Evolutionary conservation across 2,888 invertebrate species (phyloP).

Genomic region (Malacosoma neustria): DNA sequence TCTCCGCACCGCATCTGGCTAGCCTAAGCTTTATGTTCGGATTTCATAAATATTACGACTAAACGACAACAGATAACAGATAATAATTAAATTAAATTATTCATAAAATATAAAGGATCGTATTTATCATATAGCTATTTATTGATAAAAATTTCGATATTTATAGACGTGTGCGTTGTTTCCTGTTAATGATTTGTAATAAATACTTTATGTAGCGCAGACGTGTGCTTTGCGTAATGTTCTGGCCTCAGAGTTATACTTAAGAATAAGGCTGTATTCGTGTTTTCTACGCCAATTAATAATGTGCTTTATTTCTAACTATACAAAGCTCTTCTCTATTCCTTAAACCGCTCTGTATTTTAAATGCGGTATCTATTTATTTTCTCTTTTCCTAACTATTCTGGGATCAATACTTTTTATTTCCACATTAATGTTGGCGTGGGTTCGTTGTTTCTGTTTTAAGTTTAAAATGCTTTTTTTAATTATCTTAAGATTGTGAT

Average conservation of each 20-base stretch:
- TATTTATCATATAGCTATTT: conserved; percentile 26
- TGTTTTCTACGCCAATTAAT: conserved; percentile 59
- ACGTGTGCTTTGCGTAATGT: conserved; percentile 41
- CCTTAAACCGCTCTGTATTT: too few relatives aligned
- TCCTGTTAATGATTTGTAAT: conserved; percentile 24
- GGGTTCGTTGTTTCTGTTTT: conserved; percentile 35
- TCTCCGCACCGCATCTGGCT: not conserved
- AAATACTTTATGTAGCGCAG: conserved; percentile 31
- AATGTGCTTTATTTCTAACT: conserved; percentile 24
- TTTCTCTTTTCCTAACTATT: conserved; percentile 13
- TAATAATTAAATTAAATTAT: too few relatives aligned
- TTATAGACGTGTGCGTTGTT: conserved; percentile 26
- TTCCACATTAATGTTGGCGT: conserved; percentile 48
- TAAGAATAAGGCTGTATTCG: conserved; percentile 47
- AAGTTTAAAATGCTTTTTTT: conserved; percentile 25
- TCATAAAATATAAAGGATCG: not conserved
- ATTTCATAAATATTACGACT: too few relatives aligned
- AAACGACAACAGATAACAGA: too few relatives aligned
- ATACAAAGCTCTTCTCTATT: too few relatives aligned
- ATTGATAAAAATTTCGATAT: conserved; percentile 23
- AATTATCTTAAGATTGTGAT: conserved; percentile 41
- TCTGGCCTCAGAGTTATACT: conserved; percentile 37
- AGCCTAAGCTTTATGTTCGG: not conserved
- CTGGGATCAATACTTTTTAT: too few relatives aligned
- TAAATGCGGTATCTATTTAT: conserved; percentile 13